phyloP scores from a whole-genome alignment of 2,113 vertebrate species.

The Petaurus breviceps region DNA sequence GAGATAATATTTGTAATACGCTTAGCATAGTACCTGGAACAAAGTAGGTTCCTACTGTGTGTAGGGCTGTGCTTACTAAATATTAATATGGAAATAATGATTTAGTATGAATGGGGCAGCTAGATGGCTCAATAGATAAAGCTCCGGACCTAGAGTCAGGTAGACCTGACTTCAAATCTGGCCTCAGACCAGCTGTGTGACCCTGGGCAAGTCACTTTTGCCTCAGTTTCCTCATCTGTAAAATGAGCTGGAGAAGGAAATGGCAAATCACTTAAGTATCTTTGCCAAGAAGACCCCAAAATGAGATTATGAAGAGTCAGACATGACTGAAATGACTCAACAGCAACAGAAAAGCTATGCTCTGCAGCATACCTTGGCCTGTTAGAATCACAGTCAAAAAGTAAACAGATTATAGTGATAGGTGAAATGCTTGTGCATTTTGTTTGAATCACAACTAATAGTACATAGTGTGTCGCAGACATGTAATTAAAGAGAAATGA shows the following conservation, averaged over 20 bases:
- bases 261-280: not conserved
- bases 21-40: not conserved
- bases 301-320: not conserved
- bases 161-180: not conserved
- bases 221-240: not conserved
- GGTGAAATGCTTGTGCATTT: constrained; percentile 54
- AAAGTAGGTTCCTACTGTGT: not conserved
- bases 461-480: constrained; percentile 36
- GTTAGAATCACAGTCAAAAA: constrained; percentile 48
- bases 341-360: not conserved
- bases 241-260: not conserved
- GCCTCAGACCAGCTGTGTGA: not conserved
- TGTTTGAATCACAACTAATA: constrained; percentile 41
- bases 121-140: not conserved
- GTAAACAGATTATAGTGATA: constrained; percentile 35
- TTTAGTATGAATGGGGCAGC: constrained; percentile 41
- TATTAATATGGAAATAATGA: constrained; percentile 55
- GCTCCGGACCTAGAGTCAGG: too few relatives aligned
- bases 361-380: constrained; percentile 45
- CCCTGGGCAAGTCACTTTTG: not conserved
- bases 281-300: not conserved
- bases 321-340: not conserved
- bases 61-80: not conserved
- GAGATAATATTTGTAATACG: not conserved
- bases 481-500: constrained; percentile 30